These are phyloP conservation scores for Sphaerodactylus townsendi DNA, from an alignment of 2,113 vertebrate genomes.

Conservation along the genomic window DNA sequence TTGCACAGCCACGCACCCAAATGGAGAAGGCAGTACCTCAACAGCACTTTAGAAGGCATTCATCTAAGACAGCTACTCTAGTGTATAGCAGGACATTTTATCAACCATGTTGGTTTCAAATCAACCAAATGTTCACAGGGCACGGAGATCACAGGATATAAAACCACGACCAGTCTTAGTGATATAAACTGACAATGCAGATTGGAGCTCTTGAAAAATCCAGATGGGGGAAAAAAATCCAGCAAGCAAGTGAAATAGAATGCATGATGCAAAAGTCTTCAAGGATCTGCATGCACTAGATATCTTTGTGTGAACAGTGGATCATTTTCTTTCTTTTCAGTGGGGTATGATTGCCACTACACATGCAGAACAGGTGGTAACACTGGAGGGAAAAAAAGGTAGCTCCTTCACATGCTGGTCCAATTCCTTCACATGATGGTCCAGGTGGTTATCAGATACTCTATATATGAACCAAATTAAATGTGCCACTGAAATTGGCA, in stretches of 20 bases:
- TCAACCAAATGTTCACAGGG: not conserved
- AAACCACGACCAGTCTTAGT: not conserved
- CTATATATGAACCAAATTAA: not conserved
- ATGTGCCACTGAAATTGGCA: not conserved
- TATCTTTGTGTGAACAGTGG: not conserved
- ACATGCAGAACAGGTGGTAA: not conserved
- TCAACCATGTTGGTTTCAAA: not conserved
- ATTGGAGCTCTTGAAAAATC: not conserved
- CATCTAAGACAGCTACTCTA: not conserved
- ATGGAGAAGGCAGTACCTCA: not conserved
- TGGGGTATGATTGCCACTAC: not conserved
- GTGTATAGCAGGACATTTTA: not conserved
- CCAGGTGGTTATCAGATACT: not conserved
- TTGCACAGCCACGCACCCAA: not conserved
- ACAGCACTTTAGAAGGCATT: not conserved
- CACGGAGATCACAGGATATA: not conserved
- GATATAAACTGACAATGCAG: not conserved
- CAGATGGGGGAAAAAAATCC: not conserved
- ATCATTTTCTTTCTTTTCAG: not conserved
- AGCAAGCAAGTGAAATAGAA: not conserved
- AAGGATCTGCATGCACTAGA: not conserved
- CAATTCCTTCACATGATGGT: too few relatives aligned
- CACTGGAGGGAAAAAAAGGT: too few relatives aligned
- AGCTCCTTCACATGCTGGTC: not conserved
- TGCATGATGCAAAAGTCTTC: not conserved